Evolutionary conservation across 2,888 invertebrate genomes (phyloP).

Genomic region (Hydrotaea cyrtoneurina): DNA sequence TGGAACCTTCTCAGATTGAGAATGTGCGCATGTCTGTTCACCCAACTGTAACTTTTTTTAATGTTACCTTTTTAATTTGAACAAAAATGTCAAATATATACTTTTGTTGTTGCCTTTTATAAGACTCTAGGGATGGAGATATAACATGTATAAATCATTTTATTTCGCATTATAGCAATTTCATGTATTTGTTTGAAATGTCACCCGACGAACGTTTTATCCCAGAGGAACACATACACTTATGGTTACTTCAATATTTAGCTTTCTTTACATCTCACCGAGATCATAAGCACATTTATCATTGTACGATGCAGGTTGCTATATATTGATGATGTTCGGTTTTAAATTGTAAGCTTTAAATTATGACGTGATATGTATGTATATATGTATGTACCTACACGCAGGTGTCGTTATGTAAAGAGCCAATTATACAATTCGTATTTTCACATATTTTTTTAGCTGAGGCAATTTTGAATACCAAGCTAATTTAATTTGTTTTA

Average conservation of each 20-base stretch:
- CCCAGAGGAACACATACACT: not conserved
- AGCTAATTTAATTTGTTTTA: too few species aligned
- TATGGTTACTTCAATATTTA: not conserved
- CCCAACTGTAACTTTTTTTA: too few species aligned
- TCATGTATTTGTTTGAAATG: not conserved
- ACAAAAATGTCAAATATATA: too few species aligned
- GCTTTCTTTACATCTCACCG: not conserved
- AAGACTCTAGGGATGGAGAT: too few species aligned
- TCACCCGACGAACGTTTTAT: not conserved
- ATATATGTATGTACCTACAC: not conserved
- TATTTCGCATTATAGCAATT: not conserved
- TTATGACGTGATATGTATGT: not conserved
- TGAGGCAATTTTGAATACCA: too few species aligned
- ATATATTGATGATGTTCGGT: not conserved
- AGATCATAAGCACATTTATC: not conserved
- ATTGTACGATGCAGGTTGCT: not conserved
- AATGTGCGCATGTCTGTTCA: too few species aligned
- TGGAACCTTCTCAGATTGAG: too few species aligned
- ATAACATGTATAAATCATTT: not conserved
- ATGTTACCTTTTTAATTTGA: too few species aligned
- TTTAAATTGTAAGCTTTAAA: slow-evolving; percentile 7
- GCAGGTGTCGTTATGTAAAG: not conserved
- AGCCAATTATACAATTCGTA: too few species aligned
- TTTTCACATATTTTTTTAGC: too few species aligned
- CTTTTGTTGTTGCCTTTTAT: too few species aligned